Conservation (phyloP, 2,888 invertebrate genomes). For the Plemyria rubiginata region DNA sequence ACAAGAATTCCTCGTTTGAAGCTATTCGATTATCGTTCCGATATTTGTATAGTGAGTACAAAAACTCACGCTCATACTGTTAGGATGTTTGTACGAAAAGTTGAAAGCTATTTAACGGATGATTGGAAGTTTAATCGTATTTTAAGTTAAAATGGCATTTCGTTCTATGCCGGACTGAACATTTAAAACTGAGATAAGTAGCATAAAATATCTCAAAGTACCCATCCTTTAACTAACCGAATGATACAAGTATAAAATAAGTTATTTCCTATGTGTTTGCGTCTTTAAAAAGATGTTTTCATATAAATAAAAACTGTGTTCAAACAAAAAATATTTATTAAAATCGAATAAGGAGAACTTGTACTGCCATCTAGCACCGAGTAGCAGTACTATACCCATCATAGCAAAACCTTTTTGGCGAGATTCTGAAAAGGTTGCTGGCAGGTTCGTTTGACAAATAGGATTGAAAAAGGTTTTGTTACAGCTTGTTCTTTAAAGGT, state of each 20-base stretch:
- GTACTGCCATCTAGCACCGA: constrained; percentile 9
- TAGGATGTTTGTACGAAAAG: constrained; percentile 15
- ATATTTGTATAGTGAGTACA: not conserved
- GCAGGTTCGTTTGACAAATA: too few species aligned
- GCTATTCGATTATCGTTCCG: too few species aligned
- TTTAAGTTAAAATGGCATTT: not conserved
- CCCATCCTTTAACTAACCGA: not conserved
- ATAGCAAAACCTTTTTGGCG: constrained; percentile 3
- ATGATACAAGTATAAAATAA: too few species aligned
- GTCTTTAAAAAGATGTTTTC: too few species aligned
- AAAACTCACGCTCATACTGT: constrained; percentile 1
- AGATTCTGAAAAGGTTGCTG: constrained; percentile 2
- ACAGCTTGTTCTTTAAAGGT: not conserved
- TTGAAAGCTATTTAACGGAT: constrained; percentile 14
- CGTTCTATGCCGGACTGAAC: not conserved
- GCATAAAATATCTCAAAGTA: not conserved
- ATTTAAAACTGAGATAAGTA: not conserved
- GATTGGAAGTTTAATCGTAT: constrained; percentile 8
- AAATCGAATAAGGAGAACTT: not conserved
- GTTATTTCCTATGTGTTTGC: too few species aligned
- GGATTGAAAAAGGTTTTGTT: constrained; percentile 1
- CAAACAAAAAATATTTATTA: too few species aligned
- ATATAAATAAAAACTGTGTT: too few species aligned
- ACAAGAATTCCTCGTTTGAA: too few species aligned
- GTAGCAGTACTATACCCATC: not conserved